Percentiles rank a stretch among this genome's conserved stretches.
These are phyloP conservation scores for Eristalis pertinax DNA, from an alignment of 2,888 invertebrate genomes.

Conservation along the genomic window DNA sequence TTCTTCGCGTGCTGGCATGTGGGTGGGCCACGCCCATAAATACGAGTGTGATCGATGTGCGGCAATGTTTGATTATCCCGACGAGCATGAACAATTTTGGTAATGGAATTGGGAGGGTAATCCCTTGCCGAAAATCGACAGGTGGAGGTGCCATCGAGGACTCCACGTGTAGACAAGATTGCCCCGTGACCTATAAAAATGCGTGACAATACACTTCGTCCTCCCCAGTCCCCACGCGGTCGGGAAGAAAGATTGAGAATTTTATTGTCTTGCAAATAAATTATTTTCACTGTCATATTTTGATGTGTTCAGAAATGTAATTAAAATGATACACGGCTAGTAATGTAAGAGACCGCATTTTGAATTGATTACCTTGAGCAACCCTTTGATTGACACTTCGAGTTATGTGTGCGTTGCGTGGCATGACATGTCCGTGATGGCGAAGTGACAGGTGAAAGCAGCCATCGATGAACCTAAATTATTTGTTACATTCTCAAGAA, in stretches of 20 bases:
- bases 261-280: slow-evolving; percentile 21
- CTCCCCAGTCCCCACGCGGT: neutral
- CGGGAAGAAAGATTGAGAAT: slow-evolving; percentile 3
- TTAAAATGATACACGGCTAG: neutral
- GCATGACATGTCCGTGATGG: neutral
- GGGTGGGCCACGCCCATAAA: neutral
- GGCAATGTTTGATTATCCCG: neutral
- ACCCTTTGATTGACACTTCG: neutral
- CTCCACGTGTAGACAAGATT: slow-evolving; percentile 23
- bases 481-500: too few species aligned
- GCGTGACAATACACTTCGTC: slow-evolving; percentile 3
- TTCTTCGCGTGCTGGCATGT: slow-evolving; percentile 4
- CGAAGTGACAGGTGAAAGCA: neutral
- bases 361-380: neutral
- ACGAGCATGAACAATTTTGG: slow-evolving; percentile 7
- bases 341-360: too few species aligned
- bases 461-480: neutral
- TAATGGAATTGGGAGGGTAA: slow-evolving; percentile 14
- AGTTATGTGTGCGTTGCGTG: neutral
- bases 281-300: neutral
- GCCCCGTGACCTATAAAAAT: slow-evolving; percentile 14
- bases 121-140: neutral
- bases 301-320: neutral
- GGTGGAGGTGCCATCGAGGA: neutral
- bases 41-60: slow-evolving; percentile 33